A percentile compares a stretch with the other conserved stretches of the same genome.
phyloP scores from a whole-genome alignment of 2,888 invertebrate genomes.

The Macrophya annulata region DNA sequence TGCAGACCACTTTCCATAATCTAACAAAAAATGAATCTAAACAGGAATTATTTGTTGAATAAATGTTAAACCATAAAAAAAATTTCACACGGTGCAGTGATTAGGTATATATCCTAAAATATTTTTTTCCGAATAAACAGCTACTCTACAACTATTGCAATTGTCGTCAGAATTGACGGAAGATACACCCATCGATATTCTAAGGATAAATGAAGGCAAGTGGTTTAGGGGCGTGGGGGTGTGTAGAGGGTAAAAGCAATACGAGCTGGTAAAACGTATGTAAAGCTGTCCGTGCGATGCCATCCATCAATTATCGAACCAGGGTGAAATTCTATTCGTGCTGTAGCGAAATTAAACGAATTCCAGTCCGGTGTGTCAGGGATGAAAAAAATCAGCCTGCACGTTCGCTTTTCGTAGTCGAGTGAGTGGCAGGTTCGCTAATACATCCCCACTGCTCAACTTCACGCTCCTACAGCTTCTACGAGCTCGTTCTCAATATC shows the following conservation, averaged over 20 bases:
- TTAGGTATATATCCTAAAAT: too few relatives aligned
- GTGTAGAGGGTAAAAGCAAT: slow-evolving; percentile 18
- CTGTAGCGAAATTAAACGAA: slow-evolving; percentile 67
- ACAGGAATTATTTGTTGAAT: neutral
- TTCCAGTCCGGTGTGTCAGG: slow-evolving; percentile 67
- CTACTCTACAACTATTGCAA: neutral
- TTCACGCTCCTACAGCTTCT: neutral
- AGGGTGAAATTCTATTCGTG: slow-evolving; percentile 53
- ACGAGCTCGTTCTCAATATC: slow-evolving; percentile 13
- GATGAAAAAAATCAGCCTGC: slow-evolving; percentile 69
- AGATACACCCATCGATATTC: slow-evolving; percentile 2
- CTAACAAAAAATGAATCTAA: neutral
- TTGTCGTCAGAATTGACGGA: neutral
- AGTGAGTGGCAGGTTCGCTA: slow-evolving; percentile 67
- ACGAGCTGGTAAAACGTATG: slow-evolving; percentile 11
- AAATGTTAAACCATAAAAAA: neutral
- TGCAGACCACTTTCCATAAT: neutral
- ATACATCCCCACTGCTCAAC: slow-evolving; percentile 45
- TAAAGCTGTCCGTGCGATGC: slow-evolving; percentile 38
- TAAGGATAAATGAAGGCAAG: neutral
- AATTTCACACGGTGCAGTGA: too few relatives aligned
- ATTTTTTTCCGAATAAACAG: neutral
- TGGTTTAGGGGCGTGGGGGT: neutral
- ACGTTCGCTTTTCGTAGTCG: slow-evolving; percentile 64
- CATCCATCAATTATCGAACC: slow-evolving; percentile 55